These are phyloP conservation scores for Drosophila bifasciata DNA, from an alignment of 1,140 invertebrate genomes.

Conservation along the genomic window DNA sequence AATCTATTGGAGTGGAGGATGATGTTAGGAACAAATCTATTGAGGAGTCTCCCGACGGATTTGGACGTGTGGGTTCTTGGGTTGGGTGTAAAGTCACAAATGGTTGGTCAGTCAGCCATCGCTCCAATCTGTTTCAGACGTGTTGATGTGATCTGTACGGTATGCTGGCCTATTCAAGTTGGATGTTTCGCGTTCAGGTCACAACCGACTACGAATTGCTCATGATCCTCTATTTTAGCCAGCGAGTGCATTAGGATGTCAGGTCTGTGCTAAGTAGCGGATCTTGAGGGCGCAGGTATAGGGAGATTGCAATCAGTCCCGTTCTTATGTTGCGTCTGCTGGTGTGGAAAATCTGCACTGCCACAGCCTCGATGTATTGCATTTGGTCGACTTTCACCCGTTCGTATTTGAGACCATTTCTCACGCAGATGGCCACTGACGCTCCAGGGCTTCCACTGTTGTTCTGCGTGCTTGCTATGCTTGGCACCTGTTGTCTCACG, in stretches of 20 bases:
- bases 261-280: not conserved
- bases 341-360: not conserved
- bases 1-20: not conserved
- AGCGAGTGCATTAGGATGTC: not conserved
- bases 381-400: too few species aligned
- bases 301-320: not conserved
- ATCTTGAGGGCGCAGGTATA: not conserved
- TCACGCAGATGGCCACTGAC: too few species aligned
- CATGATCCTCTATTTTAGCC: not conserved
- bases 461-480: too few species aligned
- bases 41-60: not conserved
- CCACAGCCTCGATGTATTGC: conserved; percentile 7
- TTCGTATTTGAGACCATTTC: too few species aligned
- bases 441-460: too few species aligned
- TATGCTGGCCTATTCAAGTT: not conserved
- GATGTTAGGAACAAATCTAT: conserved; percentile 21
- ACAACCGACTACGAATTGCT: conserved; percentile 10
- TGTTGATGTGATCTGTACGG: not conserved
- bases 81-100: not conserved
- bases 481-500: too few species aligned
- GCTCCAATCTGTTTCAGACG: not conserved
- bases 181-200: conserved; percentile 24
- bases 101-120: not conserved
- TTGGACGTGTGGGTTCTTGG: conserved; percentile 8
- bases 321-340: not conserved